These are phyloP conservation scores for Eilema caniola DNA, from an alignment of 2,888 invertebrate species.

Conservation along the genomic window DNA sequence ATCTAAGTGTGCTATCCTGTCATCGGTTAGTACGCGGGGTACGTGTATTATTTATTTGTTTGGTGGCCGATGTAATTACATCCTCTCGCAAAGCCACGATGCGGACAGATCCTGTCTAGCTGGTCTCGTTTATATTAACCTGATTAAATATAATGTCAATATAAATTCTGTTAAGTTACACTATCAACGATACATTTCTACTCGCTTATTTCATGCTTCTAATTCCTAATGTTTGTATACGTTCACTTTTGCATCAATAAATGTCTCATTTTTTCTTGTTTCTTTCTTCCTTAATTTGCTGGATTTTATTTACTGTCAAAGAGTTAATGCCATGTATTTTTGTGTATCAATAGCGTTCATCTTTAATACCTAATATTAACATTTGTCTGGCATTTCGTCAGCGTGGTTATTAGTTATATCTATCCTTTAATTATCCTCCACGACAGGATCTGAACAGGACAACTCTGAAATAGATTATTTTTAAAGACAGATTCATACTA, in stretches of 20 bases:
- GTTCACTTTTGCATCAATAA: too few relatives aligned
- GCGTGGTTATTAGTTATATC: too few relatives aligned
- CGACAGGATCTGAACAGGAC: not conserved
- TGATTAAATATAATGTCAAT: slow-evolving; percentile 75
- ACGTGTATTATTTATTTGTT: slow-evolving; percentile 76
- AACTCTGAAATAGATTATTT: too few relatives aligned
- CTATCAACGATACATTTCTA: slow-evolving; percentile 27
- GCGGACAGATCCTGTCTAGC: slow-evolving; percentile 65
- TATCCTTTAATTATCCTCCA: too few relatives aligned
- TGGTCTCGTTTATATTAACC: slow-evolving; percentile 76
- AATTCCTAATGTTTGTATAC: too few relatives aligned
- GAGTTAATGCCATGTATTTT: not conserved
- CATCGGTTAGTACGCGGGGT: slow-evolving; percentile 66
- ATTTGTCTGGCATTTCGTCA: not conserved
- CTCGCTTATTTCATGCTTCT: slow-evolving; percentile 29
- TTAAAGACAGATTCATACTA: too few relatives aligned
- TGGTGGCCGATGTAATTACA: slow-evolving; percentile 77
- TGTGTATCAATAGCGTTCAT: too few relatives aligned
- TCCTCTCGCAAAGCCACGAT: slow-evolving; percentile 62
- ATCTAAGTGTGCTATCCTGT: slow-evolving; percentile 61
- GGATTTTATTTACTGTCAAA: slow-evolving; percentile 23
- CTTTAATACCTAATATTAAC: not conserved
- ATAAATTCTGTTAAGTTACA: slow-evolving; percentile 49
- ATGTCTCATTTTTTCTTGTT: too few relatives aligned
- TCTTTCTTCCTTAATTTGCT: slow-evolving; percentile 29